A percentile compares a stretch with the other conserved stretches of the same genome.
These are phyloP conservation scores for Sebastiscus tertius DNA, from an alignment of 2,797 vertebrate genomes.

Conservation along the genomic window DNA sequence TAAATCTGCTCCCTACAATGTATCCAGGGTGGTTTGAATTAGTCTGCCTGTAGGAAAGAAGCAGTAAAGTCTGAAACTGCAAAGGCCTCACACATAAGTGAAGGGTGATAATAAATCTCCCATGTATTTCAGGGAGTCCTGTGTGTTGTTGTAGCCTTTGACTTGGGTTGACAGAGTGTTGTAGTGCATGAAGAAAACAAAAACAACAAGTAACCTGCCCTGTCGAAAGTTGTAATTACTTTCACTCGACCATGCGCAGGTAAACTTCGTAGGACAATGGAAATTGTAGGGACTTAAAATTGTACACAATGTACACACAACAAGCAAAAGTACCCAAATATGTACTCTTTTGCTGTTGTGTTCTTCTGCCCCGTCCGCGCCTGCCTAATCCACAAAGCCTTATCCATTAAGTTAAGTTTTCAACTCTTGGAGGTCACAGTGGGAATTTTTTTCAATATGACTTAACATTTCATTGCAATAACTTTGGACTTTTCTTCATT, in stretches of 20 bases:
- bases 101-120: conserved; percentile 16
- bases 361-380: not conserved
- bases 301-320: not conserved
- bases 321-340: not conserved
- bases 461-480: not conserved
- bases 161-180: conserved; percentile 1
- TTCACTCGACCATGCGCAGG: not conserved
- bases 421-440: not conserved
- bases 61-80: conserved; percentile 14
- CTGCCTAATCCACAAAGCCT: not conserved
- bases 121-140: not conserved
- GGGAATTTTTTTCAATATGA: not conserved
- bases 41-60: conserved; percentile 9
- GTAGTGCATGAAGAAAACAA: not conserved
- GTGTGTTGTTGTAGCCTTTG: conserved; percentile 7
- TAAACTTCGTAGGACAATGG: not conserved
- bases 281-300: not conserved
- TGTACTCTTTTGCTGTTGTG: not conserved
- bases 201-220: not conserved
- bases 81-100: conserved; percentile 4
- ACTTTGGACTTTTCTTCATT: not conserved
- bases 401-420: not conserved
- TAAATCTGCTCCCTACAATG: conserved; percentile 14
- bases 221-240: not conserved
- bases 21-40: conserved; percentile 26